Evolutionary conservation across 2,113 vertebrate genomes (phyloP), one percentile per base, ranked within the genome.

Genomic region (Tangachromis dhanisi): DNA sequence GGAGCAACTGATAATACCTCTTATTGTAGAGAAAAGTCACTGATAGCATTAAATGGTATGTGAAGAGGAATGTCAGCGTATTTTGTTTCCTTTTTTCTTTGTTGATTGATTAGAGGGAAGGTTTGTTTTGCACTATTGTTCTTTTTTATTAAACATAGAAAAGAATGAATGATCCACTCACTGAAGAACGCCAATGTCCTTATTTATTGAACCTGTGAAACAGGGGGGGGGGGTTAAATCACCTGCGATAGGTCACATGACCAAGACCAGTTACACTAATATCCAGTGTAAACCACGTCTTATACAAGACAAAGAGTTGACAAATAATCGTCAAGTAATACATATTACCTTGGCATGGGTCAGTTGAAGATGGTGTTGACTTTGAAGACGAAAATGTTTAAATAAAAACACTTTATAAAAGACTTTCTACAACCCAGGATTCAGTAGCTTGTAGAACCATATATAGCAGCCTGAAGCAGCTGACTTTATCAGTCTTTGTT

Each of bases 191-290:
- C 31, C 31, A 7, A 11, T 35, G 31, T 35, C 59, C 59, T 63
- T 12, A 63, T 63, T 63, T 35, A 35, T 63, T 35, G 17, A 35
- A n/a, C 59, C 38, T 38, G 10, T 38, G 19, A 66, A 66, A 38
- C 1, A 2, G 8, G 6, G 17, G 31, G 29, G 0, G 16, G 3
- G 9, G 1, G 0, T 9, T 9, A 21, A 26, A 42, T 24, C 13
- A 16, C 38, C 8, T 42, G 11, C 0, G 3, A 11, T 40, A 0
- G 66, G 2, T 21, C 33, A 24, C n/a, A 42, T 24, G n/a, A 16
- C n/a, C 66, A 24, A 13, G 63, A 12, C 7, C 63, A 68, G 5
- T 24, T 35, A 11, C 29, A 35, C 5, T 35, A 19, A 63, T 63
- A 19, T 63, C 16, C 16, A 35, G 9, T 35, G 16, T 19, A 35